Evolutionary conservation across 2,797 vertebrate genomes (phyloP).

Genomic region (Tokudaia tokunoshimensis): DNA sequence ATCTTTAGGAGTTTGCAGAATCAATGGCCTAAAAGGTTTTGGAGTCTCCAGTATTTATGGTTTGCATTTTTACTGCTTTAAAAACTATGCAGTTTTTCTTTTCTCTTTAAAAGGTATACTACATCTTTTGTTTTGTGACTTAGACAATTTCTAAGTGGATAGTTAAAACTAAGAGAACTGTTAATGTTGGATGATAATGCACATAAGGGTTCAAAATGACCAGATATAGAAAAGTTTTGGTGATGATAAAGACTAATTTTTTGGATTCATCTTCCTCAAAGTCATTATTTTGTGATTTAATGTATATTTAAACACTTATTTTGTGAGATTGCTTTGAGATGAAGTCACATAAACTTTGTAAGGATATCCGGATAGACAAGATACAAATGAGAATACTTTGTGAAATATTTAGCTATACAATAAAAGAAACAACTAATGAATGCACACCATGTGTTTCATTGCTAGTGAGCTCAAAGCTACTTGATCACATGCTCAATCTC

Average conservation of each 20-base stretch:
- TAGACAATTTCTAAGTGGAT: neutral
- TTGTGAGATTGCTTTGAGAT: constrained; percentile 20
- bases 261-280: neutral
- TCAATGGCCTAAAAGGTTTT: constrained; percentile 61
- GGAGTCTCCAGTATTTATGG: constrained; percentile 55
- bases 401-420: neutral
- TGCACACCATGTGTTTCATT: neutral
- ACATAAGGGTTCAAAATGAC: neutral
- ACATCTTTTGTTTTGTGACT: constrained; percentile 47
- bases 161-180: constrained; percentile 34
- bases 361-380: neutral
- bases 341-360: neutral
- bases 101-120: constrained; percentile 29
- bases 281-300: neutral
- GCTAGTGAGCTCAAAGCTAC: neutral
- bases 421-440: neutral
- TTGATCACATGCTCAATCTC: neutral
- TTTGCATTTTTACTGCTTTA: constrained; percentile 65
- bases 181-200: constrained; percentile 15
- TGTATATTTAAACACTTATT: neutral
- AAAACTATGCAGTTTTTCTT: constrained; percentile 25
- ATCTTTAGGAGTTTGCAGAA: constrained; percentile 30
- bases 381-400: neutral
- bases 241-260: constrained; percentile 26
- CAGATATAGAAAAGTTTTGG: neutral